A percentile compares a stretch with the other conserved stretches of the same genome.
Evolutionary conservation across 1,140 invertebrate genomes (phyloP).

Genomic region (Drosophila eugracilis): DNA sequence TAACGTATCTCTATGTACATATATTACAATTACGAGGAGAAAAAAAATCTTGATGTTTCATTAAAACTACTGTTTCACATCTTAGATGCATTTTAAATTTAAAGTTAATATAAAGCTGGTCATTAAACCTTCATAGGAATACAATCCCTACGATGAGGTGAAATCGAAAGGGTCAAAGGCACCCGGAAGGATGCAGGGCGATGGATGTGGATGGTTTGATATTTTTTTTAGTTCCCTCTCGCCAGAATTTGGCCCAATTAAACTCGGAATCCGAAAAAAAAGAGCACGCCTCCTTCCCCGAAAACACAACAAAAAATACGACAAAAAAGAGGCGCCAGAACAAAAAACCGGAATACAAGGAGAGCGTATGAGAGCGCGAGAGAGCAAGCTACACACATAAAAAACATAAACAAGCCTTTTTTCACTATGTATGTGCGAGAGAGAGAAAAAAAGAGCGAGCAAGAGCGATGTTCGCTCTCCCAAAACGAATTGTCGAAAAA

Average conservation of each 20-base stretch:
- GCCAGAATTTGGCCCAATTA: conserved; percentile 50
- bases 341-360: conserved; percentile 63
- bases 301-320: conserved; percentile 6
- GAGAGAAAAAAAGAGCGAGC: conserved; percentile 40
- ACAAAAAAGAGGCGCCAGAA: conserved; percentile 20
- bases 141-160: neutral
- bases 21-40: too few species aligned
- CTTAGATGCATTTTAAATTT: neutral
- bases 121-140: neutral
- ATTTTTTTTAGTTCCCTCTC: conserved; percentile 13
- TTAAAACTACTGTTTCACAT: too few species aligned
- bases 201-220: conserved; percentile 2
- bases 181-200: neutral
- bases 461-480: neutral
- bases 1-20: too few species aligned
- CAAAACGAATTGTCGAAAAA: conserved; percentile 39
- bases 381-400: conserved; percentile 57
- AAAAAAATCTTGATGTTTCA: too few species aligned
- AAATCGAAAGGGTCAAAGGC: conserved; percentile 24
- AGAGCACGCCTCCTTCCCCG: conserved; percentile 23
- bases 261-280: conserved; percentile 47
- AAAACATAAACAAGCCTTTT: conserved; percentile 81
- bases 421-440: conserved; percentile 30
- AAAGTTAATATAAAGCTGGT: neutral
- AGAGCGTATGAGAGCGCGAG: conserved; percentile 39